Percentiles rank a stretch among this genome's conserved stretches.
These are phyloP conservation scores for Zonitis immaculata DNA, from an alignment of 2,888 invertebrate species.

Conservation along the genomic window DNA sequence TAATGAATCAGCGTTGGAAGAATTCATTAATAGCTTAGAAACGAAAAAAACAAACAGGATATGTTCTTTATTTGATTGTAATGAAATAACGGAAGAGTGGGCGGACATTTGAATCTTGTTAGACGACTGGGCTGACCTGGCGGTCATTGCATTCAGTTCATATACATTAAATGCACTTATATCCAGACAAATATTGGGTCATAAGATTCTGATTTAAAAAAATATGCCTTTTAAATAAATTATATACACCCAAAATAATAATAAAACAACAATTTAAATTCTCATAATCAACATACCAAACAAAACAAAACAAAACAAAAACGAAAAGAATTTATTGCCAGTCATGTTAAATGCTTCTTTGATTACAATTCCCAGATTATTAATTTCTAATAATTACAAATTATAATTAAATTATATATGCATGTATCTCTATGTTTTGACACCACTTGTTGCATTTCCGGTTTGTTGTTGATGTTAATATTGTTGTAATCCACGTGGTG, in stretches of 20 bases:
- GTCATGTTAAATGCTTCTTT: too few relatives aligned
- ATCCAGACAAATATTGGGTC: slow-evolving; percentile 12
- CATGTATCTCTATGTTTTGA: too few relatives aligned
- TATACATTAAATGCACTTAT: slow-evolving; percentile 8
- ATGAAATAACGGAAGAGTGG: slow-evolving; percentile 11
- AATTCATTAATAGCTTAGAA: too few relatives aligned
- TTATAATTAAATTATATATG: too few relatives aligned
- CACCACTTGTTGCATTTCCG: slow-evolving; percentile 7
- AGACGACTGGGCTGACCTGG: slow-evolving; percentile 9
- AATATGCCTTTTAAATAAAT: neutral
- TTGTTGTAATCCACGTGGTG: neutral
- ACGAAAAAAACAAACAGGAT: neutral
- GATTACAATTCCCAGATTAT: too few relatives aligned
- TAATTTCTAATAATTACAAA: too few relatives aligned
- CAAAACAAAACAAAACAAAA: neutral
- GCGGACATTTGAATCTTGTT: slow-evolving; percentile 12
- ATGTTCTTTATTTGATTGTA: neutral
- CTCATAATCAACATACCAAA: neutral
- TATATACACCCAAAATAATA: neutral
- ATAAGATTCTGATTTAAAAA: neutral
- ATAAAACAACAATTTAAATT: too few relatives aligned
- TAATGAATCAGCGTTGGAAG: too few relatives aligned
- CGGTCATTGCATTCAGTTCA: slow-evolving; percentile 20
- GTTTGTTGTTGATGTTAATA: neutral
- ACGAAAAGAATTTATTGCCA: neutral